Conservation (phyloP, 1,140 invertebrate species). For the Lethrus apterus region DNA sequence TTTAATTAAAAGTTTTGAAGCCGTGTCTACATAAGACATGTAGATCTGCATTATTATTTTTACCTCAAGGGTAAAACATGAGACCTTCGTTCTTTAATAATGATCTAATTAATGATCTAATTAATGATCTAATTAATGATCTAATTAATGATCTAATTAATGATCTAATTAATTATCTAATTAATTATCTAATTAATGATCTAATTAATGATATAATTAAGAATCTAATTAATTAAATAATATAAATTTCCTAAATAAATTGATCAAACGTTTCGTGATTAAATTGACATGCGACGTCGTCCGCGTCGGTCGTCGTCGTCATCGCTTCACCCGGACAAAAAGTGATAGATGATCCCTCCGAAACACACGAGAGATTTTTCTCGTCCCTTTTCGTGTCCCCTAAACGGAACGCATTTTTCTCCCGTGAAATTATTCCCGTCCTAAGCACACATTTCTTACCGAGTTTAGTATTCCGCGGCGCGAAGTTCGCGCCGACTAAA, state of each 20-base stretch:
- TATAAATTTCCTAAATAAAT: background rate
- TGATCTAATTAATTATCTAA: too few species aligned
- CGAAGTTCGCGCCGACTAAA: conserved; percentile 32
- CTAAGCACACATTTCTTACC: conserved; percentile 37
- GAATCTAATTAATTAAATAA: background rate
- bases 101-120: too few species aligned
- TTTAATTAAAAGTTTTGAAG: too few species aligned
- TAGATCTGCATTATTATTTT: too few species aligned
- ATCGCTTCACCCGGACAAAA: conserved; percentile 32
- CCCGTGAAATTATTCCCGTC: conserved; percentile 34
- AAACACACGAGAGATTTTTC: conserved; percentile 24
- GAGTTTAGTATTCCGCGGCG: conserved; percentile 36
- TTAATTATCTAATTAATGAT: too few species aligned
- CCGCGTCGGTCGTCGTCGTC: conserved; percentile 15
- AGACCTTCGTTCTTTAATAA: too few species aligned
- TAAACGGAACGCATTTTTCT: conserved; percentile 33
- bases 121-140: too few species aligned
- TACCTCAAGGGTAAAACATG: too few species aligned
- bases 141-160: too few species aligned
- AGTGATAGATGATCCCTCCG: conserved; percentile 35
- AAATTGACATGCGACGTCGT: too few species aligned
- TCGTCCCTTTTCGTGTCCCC: conserved; percentile 21
- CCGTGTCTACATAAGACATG: too few species aligned
- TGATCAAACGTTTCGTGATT: background rate
- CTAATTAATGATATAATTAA: too few species aligned